A percentile compares a stretch with the other conserved stretches of the same genome.
phyloP scores from a whole-genome alignment of 2,113 vertebrate genomes.

The Hylia prasina region DNA sequence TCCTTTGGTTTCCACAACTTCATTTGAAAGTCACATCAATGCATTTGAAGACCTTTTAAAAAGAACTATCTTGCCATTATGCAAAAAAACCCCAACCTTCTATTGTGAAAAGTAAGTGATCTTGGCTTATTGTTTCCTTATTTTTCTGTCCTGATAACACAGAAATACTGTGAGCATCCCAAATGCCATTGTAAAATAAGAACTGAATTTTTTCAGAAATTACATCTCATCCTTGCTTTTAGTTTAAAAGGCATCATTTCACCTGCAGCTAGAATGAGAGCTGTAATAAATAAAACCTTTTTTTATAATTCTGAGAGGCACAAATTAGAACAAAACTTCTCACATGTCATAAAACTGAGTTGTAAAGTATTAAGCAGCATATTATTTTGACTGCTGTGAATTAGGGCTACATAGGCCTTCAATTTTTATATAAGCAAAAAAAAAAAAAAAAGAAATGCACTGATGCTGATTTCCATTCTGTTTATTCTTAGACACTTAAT shows the following conservation, averaged over 20 bases:
- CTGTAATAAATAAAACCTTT: neutral
- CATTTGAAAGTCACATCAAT: conserved; percentile 58
- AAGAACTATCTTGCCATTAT: conserved; percentile 17
- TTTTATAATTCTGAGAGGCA: neutral
- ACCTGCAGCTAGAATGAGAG: neutral
- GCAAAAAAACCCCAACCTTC: neutral
- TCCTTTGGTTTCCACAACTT: conserved; percentile 45
- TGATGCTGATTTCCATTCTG: neutral
- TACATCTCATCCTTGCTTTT: neutral
- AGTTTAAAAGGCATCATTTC: neutral
- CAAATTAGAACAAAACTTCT: neutral
- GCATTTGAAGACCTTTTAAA: conserved; percentile 58
- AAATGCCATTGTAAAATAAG: neutral
- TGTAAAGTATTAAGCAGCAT: neutral
- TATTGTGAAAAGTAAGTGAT: conserved; percentile 38
- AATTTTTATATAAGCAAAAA: neutral
- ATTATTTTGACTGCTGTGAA: neutral
- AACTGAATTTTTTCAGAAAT: neutral
- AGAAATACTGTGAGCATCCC: neutral
- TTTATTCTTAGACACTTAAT: neutral
- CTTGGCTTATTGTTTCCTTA: conserved; percentile 46
- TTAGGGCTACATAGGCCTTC: neutral
- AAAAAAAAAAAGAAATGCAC: neutral
- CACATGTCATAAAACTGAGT: neutral
- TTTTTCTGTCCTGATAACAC: neutral